These are phyloP conservation scores for Tipula confusa DNA, from an alignment of 2,888 invertebrate genomes.

Conservation along the genomic window DNA sequence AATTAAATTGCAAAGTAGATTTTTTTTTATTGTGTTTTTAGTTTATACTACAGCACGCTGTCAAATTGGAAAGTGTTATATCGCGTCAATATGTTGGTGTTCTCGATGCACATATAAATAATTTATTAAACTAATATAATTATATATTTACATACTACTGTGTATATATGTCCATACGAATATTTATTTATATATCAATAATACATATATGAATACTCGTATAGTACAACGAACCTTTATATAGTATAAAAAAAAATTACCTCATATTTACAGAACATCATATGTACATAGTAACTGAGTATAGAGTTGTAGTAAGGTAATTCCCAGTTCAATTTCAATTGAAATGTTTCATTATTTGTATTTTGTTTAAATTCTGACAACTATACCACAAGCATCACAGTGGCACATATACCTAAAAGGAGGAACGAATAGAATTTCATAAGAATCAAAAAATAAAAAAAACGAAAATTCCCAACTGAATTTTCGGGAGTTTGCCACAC, in stretches of 20 bases:
- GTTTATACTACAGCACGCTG: background rate
- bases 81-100: background rate
- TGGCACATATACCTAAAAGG: background rate
- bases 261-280: background rate
- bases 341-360: slow-evolving; percentile 12
- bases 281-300: background rate
- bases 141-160: background rate
- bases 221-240: background rate
- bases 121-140: slow-evolving; percentile 12
- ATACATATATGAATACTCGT: too few species aligned
- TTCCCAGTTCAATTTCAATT: slow-evolving; percentile 25
- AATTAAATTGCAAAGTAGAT: background rate
- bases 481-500: background rate
- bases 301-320: background rate
- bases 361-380: slow-evolving; percentile 12
- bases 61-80: background rate
- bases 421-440: background rate
- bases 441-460: background rate
- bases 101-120: slow-evolving; percentile 3
- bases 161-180: background rate
- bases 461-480: background rate
- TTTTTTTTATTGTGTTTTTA: too few species aligned
- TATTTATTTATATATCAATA: background rate
- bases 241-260: background rate
- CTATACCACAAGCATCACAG: background rate